A percentile compares a stretch with the other conserved stretches of the same genome.
These are phyloP conservation scores for Chiroxiphia lanceolata DNA, from an alignment of 2,797 vertebrate genomes.

Conservation along the genomic window DNA sequence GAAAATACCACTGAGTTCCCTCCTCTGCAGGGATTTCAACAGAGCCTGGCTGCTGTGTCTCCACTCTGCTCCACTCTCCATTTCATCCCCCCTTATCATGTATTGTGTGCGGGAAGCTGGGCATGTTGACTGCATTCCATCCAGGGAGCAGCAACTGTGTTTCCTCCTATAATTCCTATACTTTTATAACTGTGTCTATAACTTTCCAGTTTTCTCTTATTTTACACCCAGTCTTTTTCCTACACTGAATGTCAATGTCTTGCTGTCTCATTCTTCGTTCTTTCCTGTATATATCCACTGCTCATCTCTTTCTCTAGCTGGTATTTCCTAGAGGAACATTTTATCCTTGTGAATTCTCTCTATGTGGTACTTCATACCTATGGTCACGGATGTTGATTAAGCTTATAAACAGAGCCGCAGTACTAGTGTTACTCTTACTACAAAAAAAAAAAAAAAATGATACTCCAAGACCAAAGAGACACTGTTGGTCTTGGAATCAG, in stretches of 20 bases:
- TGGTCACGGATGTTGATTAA: background rate
- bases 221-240: background rate
- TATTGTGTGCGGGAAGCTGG: rapidly evolving
- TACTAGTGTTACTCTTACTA: background rate
- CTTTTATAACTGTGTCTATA: background rate
- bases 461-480: background rate
- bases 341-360: background rate
- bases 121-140: background rate
- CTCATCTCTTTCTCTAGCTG: background rate
- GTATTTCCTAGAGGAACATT: background rate
- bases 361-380: background rate
- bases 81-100: background rate
- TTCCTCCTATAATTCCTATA: rapidly evolving
- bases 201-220: background rate
- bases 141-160: background rate
- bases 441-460: background rate
- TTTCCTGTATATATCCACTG: background rate
- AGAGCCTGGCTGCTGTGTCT: rapidly evolving
- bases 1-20: background rate
- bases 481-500: background rate
- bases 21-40: background rate
- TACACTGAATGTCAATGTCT: background rate
- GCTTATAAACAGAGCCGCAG: background rate
- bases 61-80: background rate
- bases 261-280: background rate